Conservation (phyloP, 64 coral and sea anemone genomes). For the Porites australiensis region DNA sequence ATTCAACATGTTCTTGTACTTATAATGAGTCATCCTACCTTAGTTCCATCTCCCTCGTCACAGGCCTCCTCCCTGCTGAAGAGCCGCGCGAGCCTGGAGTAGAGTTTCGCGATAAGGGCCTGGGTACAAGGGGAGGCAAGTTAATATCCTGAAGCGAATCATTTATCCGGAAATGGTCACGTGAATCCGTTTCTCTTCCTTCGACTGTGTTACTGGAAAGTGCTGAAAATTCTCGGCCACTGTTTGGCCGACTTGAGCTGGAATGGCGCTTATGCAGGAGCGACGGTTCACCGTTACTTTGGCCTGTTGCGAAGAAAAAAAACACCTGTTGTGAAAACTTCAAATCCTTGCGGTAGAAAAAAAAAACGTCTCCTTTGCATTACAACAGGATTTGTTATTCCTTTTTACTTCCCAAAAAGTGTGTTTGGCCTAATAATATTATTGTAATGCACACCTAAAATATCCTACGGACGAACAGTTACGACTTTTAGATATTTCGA, state of each 20-base stretch:
- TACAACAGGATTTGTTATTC: no score
- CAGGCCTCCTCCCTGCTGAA: conserved; percentile 25
- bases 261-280: not conserved
- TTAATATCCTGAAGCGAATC: conserved; percentile 40
- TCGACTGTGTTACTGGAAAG: not conserved
- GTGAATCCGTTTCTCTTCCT: not conserved
- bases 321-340: no score
- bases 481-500: no score
- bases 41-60: conserved; percentile 27
- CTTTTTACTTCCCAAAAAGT: no score
- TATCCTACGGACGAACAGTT: no score
- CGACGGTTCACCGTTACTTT: not conserved
- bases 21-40: conserved; percentile 10
- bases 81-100: conserved; percentile 70
- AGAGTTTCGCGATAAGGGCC: conserved; percentile 67
- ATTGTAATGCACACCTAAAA: no score
- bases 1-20: no score
- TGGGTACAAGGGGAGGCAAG: conserved; percentile 62
- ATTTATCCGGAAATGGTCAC: not conserved
- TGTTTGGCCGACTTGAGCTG: conserved; percentile 8
- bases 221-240: not conserved
- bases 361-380: no score
- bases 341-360: no score
- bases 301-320: not conserved
- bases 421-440: no score